Base-by-base conservation (phyloP, 2,797 vertebrate species). In the Amphiprion clarkii region DNA sequence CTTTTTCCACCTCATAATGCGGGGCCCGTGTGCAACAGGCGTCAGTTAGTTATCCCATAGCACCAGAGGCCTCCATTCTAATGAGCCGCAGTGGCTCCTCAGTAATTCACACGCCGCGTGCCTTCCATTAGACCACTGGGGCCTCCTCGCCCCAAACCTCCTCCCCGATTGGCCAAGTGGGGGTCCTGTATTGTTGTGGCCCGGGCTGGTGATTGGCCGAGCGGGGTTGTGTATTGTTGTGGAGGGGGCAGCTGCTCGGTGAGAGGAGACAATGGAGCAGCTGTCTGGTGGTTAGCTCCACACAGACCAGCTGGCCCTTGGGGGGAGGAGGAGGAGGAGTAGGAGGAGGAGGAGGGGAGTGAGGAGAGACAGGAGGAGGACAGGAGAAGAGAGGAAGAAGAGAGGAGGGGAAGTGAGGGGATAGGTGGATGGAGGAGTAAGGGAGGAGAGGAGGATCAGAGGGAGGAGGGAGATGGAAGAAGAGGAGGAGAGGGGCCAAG, bases 261-360 rank as follows among this genome's bases (percentile, higher is more conserved):
- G 96, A 97, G 96, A 94, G 95, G 94, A 97, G 95, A 99, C 98
- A 99, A 99, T 99, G 94, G 97, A 96, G 98, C 98, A 99, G 98
- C 98, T 99, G 98, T 99, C 97, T 95, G 92, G 91, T 93, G 89
- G 96, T 96, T 97, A 96, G 97, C 96, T 96, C 96, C 96, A 96
- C 98, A 97, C 96, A 97, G 95, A 96, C 98, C 98, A 99, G 98
- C 98, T 99, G 98, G 99, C 98, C 96, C 95, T 92, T 91, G 91
- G 94, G 90, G 85, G 81, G 40, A 65, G 76, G 25, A 21, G 90
- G 91, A 91, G 94, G 90, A 84, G 81, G 40, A 67, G 74, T 21
- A 91, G 69, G 76, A 66, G 78, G 57, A 74, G 74, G 67, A 49
- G 95, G 27, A 31, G 53, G 53, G 29, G 64, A 42, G 36, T 11